Evolutionary conservation across 23 tunicate species (phyloP).

Genomic region (Trididemnum nubilum): DNA sequence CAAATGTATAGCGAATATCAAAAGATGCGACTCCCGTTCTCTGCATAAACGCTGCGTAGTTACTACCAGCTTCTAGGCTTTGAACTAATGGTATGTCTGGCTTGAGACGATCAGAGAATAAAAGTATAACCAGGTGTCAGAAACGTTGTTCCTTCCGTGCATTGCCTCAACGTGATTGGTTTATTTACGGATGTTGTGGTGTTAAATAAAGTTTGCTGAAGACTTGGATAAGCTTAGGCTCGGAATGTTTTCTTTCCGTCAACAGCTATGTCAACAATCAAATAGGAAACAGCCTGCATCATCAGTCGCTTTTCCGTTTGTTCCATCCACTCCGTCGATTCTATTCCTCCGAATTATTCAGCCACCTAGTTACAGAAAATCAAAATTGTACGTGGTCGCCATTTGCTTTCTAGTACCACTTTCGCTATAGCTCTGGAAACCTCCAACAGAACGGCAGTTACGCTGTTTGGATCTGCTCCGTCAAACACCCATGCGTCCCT

Average conservation of each 20-base stretch:
- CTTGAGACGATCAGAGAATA: too few species aligned
- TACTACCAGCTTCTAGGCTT: too few species aligned
- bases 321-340: conserved; percentile 86
- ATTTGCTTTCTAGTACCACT: conserved; percentile 41
- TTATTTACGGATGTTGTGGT: too few species aligned
- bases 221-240: conserved; percentile 63
- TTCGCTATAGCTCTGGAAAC: conserved; percentile 47
- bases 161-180: too few species aligned
- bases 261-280: conserved; percentile 74
- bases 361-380: conserved; percentile 85
- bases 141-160: too few species aligned
- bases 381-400: conserved; percentile 81
- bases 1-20: too few species aligned
- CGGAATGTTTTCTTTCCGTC: conserved; percentile 66
- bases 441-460: conserved; percentile 73
- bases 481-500: conserved; percentile 93
- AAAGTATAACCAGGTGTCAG: too few species aligned
- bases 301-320: too few species aligned
- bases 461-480: conserved; percentile 79
- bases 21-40: too few species aligned
- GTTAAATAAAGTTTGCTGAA: too few species aligned
- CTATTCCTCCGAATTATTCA: conserved; percentile 81
- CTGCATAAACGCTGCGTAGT: too few species aligned
- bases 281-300: conserved; percentile 52
- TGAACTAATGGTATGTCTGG: conserved; percentile 16